These are phyloP conservation scores for Rhynchomys soricoides DNA, from an alignment of 2,113 vertebrate species.

Conservation along the genomic window DNA sequence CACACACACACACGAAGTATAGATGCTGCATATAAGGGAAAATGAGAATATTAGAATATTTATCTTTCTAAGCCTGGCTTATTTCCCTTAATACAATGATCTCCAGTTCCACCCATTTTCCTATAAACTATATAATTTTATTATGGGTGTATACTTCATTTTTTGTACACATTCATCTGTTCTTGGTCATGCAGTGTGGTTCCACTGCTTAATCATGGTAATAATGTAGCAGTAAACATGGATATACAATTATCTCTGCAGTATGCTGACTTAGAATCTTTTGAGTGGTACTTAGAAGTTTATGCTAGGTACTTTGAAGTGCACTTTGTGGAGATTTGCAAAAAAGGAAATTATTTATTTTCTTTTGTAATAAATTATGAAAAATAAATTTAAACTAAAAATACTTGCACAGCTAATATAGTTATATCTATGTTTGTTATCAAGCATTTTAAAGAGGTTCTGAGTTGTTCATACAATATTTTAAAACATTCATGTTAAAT, in stretches of 20 bases:
- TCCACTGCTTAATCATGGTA: not conserved
- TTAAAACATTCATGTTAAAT: slow-evolving; percentile 46
- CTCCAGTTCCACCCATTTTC: not conserved
- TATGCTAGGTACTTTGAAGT: slow-evolving; percentile 4
- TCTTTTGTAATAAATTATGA: slow-evolving; percentile 19
- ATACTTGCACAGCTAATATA: not conserved
- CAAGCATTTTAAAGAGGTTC: slow-evolving; percentile 22
- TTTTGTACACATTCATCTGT: not conserved
- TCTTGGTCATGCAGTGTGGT: not conserved
- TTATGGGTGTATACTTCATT: not conserved
- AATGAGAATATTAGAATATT: no score
- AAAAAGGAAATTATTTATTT: not conserved
- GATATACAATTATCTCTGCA: not conserved
- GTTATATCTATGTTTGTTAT: slow-evolving; percentile 23
- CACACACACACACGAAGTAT: not conserved
- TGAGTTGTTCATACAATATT: slow-evolving; percentile 14
- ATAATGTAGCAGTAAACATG: not conserved
- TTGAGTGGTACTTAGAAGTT: not conserved
- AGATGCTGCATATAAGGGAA: not conserved
- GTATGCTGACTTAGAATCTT: not conserved
- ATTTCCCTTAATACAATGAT: not conserved
- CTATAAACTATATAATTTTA: not conserved
- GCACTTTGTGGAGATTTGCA: not conserved
- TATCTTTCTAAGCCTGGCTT: not conserved
- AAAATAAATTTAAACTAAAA: slow-evolving; percentile 27